Evolutionary conservation across 2,797 vertebrate species (phyloP), one percentile per base, ranked within the genome.

Genomic region (Gallinago nigripennis): DNA sequence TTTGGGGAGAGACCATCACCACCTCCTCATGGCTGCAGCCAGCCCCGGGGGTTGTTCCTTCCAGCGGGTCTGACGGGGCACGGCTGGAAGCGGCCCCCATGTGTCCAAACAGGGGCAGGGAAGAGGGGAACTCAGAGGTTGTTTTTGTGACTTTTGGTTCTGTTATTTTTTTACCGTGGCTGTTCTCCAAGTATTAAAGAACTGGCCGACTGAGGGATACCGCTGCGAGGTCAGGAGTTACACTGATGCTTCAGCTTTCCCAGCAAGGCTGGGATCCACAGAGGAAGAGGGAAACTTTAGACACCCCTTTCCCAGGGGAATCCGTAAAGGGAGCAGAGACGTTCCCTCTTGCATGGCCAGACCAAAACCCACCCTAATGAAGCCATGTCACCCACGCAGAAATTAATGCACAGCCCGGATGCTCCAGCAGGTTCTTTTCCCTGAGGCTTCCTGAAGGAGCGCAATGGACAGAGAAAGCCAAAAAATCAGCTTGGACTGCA

Each of bases 71-170:
- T 35, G 50, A 13, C 19, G 12, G 48, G 54, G n/a, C 60, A n/a
- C 25, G 37, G 75, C 60, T 82, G 79, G 89, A 60, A 87, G 78
- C 43, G 27, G 8, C 35, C 56, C 9, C 53, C 51, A 37, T 1
- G 3, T 71, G 57, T 48, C 83, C 70, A 37, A 87, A 66, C 53
- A 56, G 0, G 3, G 35, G 46, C 60, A 66, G 53, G 72, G 87
- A 75, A 46, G n/a, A 69, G 66, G 75, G 71, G 37, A 65, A 82
- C 61, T 39, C 3, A 0, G 80, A 48, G 71, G 19, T 58, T 70
- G 90, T 27, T 63, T 79, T 39, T 41, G 37, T 90, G 71, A 82
- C 66, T 90, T 94, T 84, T 78, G 37, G 60, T 76, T 82, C 65
- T 73, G 75, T 64, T 91, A 31, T 75, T 70, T 86, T 85, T 83